Evolutionary conservation across 1,140 invertebrate genomes (phyloP).

Genomic region (Myzus persicae): DNA sequence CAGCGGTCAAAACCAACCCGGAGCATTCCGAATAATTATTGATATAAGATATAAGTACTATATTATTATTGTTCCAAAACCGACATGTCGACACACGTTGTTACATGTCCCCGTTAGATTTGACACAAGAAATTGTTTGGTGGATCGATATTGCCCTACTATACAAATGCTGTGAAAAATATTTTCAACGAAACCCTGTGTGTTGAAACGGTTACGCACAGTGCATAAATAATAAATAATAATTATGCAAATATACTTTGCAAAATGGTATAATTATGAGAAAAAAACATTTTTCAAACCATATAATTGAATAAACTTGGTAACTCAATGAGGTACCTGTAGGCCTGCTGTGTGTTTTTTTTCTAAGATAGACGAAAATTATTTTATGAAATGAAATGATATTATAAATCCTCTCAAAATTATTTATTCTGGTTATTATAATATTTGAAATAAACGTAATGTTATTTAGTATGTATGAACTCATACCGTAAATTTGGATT

Average conservation of each 20-base stretch:
- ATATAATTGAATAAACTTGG: not conserved
- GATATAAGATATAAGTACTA: not conserved
- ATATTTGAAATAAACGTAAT: not conserved
- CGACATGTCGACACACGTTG: not conserved
- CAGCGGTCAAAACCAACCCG: not conserved
- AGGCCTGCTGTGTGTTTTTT: not conserved
- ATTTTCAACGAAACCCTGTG: not conserved
- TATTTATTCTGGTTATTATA: not conserved
- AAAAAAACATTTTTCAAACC: not conserved
- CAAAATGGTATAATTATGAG: not conserved
- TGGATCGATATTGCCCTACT: not conserved
- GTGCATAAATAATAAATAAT: slow-evolving; percentile 18
- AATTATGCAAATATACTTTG: not conserved
- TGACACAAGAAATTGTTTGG: not conserved
- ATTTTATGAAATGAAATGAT: not conserved
- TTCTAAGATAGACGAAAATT: not conserved
- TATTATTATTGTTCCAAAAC: not conserved
- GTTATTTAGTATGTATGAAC: not conserved
- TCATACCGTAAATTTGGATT: not conserved
- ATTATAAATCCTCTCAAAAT: not conserved
- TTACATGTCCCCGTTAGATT: not conserved
- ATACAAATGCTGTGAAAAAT: not conserved
- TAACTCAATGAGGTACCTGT: not conserved
- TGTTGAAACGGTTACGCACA: not conserved
- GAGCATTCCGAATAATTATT: not conserved